Base-by-base conservation (phyloP, 2,888 invertebrate species). In the Ganaspis brasiliensis region DNA sequence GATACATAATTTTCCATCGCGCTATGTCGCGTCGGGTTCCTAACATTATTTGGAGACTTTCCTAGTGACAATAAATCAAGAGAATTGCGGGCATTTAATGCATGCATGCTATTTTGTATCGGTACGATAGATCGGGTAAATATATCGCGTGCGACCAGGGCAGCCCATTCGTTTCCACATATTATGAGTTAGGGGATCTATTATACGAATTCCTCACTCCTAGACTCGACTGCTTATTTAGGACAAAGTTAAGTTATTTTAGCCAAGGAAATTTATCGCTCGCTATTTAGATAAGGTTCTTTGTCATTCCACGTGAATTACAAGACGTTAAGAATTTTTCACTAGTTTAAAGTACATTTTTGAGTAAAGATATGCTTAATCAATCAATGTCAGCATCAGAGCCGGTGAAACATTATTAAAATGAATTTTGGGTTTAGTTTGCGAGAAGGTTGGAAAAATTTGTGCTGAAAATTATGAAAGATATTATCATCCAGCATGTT, bases 91-190 rank as follows among this genome's bases (percentile, higher is more conserved):
- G 21, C 45, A 45, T 67, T 67, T 67, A 67, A 67, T 67, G 24
- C 45, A 67, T 45, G 45, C 67, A 45, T 24, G 67, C 67, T 67
- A 67, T 67, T 45, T 67, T 67, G 67, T 67, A 67, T 67, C 67
- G 45, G 24, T 24, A 67, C 67, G 67, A 24, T 45, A 45, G 67
- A 67, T 67, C 40, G 67, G 40, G 67, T 45, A 67, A 67, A 67
- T 67, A 67, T 67, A 67, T 67, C 67, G 67, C 67, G 67, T 67
- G 67, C 63, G 63, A 63, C 9, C 67, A 26, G 24, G 40, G 24
- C n/a, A 24, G 21, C 40, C 63, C 67, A 67, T 45, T 67, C 24
- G 40, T 67, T 67, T 45, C 24, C 40, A 67, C n/a, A 67, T 67
- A 67, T 67, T 67, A 45, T 67, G 45, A 67, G 45, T 45, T 16